A percentile compares a stretch with the other conserved stretches of the same genome.
Conservation (phyloP, 2,797 vertebrate species). For the Pachyuromys duprasi region DNA sequence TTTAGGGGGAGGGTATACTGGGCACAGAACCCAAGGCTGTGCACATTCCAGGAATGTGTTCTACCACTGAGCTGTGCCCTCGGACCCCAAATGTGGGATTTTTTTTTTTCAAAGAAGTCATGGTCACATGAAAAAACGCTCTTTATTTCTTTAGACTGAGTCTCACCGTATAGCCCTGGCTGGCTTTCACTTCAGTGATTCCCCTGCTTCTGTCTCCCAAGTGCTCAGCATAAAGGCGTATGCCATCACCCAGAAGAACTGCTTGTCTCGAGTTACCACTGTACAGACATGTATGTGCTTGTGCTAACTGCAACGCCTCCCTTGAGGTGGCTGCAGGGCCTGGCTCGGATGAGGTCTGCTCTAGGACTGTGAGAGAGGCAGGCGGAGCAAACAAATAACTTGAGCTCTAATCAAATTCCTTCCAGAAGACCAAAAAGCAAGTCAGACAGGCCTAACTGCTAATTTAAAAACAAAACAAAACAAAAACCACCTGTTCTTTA, state of each 20-base stretch:
- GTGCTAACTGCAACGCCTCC: background rate
- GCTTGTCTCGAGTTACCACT: background rate
- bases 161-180: background rate
- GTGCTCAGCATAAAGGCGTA: background rate
- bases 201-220: background rate
- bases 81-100: background rate
- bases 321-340: background rate
- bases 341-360: background rate
- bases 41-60: background rate
- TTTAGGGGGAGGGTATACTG: background rate
- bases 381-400: background rate
- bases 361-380: background rate
- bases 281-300: background rate
- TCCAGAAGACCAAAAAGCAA: background rate
- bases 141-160: background rate
- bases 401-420: background rate
- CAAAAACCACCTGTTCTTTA: background rate
- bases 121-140: background rate
- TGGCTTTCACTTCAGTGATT: background rate
- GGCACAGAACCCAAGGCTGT: background rate
- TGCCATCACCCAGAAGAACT: background rate
- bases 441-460: background rate
- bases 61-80: background rate
- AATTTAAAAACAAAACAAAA: background rate
- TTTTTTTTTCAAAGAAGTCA: background rate